Percentiles rank a stretch among this genome's conserved stretches.
phyloP scores from a whole-genome alignment of 1,140 invertebrate genomes.

The Himalopsyche phryganea region DNA sequence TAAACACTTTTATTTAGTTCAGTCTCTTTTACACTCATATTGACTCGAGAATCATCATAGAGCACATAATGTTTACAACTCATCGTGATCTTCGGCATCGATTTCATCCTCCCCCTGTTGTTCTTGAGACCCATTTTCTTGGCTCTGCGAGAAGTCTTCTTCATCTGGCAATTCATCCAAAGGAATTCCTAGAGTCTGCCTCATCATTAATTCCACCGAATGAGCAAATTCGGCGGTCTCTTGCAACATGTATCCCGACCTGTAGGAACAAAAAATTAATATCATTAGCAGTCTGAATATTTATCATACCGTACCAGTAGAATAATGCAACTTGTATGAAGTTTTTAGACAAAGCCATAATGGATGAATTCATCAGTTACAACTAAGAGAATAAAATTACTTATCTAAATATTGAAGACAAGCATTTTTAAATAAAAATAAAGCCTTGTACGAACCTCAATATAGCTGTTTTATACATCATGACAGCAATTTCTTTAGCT shows the following conservation, averaged over 20 bases:
- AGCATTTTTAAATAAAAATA: no score
- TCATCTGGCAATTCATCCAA: conserved; percentile 66
- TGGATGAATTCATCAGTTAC: no score
- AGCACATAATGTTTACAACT: conserved; percentile 20
- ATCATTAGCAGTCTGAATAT: no score
- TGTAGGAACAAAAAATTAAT: no score
- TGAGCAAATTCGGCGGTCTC: conserved; percentile 86
- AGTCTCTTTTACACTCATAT: conserved; percentile 22
- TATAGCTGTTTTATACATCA: conserved; percentile 93
- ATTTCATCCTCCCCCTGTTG: conserved; percentile 40
- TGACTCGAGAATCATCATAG: neutral
- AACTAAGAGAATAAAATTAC: no score
- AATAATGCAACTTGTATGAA: no score
- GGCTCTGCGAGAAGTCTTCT: conserved; percentile 50
- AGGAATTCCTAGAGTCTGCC: conserved; percentile 77
- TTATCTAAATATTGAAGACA: no score
- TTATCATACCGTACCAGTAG: no score
- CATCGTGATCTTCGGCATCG: conserved; percentile 47
- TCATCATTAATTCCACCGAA: conserved; percentile 83
- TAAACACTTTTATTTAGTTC: conserved; percentile 4
- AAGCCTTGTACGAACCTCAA: no score
- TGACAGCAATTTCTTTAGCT: conserved; percentile 83
- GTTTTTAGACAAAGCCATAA: no score
- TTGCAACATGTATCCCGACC: conserved; percentile 82
- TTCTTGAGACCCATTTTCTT: conserved; percentile 40